These are phyloP conservation scores for Romanogobio albipinnatus DNA, from an alignment of 2,113 vertebrate genomes.

Conservation along the genomic window DNA sequence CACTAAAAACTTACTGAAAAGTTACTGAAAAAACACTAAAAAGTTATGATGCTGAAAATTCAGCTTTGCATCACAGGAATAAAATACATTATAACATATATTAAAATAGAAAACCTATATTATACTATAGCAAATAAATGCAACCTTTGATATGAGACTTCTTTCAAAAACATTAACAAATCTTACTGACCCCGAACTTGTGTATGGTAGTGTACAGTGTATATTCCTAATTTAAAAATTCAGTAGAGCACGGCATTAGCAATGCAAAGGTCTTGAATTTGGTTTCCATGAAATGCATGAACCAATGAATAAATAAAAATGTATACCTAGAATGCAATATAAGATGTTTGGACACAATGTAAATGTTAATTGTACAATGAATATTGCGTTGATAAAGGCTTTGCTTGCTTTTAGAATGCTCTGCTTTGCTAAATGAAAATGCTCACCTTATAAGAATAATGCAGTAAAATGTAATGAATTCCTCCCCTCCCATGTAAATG, in stretches of 20 bases:
- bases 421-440: constrained; percentile 7
- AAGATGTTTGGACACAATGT: neutral
- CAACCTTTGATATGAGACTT: neutral
- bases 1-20: no score
- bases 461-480: neutral
- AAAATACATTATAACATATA: neutral
- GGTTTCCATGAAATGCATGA: neutral
- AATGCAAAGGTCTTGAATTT: neutral
- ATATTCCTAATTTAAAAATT: constrained; percentile 1
- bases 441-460: neutral
- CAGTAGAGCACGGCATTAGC: neutral
- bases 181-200: neutral
- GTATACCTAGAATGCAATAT: neutral
- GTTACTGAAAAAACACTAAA: no score
- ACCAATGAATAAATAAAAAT: neutral
- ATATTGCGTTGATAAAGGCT: neutral
- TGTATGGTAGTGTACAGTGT: neutral
- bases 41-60: neutral
- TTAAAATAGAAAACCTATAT: neutral
- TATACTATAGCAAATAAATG: neutral
- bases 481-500: neutral
- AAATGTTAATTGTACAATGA: neutral
- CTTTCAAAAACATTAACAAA: neutral
- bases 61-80: neutral
- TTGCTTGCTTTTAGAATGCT: neutral